Percentiles rank a stretch among this genome's conserved stretches.
These are phyloP conservation scores for Philopedon plagiatum DNA, from an alignment of 2,888 invertebrate genomes.

Conservation along the genomic window DNA sequence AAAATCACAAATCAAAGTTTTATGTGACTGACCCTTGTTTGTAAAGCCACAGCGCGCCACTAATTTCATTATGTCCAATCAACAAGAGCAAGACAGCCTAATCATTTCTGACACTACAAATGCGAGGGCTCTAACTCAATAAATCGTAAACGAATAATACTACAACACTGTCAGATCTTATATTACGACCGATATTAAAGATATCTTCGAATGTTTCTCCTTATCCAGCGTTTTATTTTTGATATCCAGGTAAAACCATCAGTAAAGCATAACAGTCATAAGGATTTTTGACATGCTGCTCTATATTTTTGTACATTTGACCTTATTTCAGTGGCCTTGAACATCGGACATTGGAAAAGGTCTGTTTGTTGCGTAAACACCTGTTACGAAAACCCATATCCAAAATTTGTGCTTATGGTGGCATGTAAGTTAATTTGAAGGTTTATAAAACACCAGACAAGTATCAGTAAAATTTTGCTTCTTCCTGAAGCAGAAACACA, in stretches of 20 bases:
- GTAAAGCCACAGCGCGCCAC: conserved; percentile 67
- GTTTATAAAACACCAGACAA: too few species aligned
- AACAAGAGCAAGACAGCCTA: conserved; percentile 65
- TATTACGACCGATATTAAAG: conserved; percentile 54
- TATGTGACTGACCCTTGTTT: conserved; percentile 66
- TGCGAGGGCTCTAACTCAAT: conserved; percentile 62
- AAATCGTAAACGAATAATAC: conserved; percentile 64
- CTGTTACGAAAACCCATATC: too few species aligned
- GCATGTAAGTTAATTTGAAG: too few species aligned
- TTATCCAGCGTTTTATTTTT: conserved; percentile 12
- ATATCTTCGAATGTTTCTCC: conserved; percentile 46
- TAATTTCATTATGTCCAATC: conserved; percentile 68
- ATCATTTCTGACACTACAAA: conserved; percentile 66
- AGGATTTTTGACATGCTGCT: neutral
- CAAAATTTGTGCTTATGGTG: too few species aligned
- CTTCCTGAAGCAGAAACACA: too few species aligned
- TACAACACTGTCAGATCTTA: conserved; percentile 61
- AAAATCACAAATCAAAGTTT: conserved; percentile 58
- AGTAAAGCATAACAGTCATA: neutral
- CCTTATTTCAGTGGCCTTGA: neutral
- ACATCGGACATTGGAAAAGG: neutral
- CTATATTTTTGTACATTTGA: neutral
- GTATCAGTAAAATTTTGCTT: too few species aligned
- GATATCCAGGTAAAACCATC: neutral
- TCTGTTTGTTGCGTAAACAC: too few species aligned